phyloP scores from a whole-genome alignment of 2,888 invertebrate genomes.

The Pyrocoelia pectoralis region DNA sequence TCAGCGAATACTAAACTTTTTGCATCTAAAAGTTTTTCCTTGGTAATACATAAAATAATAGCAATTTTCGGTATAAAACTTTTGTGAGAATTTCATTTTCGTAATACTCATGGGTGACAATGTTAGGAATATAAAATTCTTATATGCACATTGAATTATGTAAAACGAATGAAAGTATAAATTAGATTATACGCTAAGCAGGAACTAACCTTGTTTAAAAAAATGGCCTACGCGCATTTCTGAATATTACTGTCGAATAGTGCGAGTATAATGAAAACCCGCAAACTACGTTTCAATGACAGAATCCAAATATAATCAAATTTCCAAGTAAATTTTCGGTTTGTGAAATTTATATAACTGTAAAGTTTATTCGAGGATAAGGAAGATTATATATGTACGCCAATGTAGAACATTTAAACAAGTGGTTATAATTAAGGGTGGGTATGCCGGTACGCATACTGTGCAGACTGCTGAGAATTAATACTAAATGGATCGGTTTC shows the following conservation, averaged over 20 bases:
- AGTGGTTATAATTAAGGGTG: constrained; percentile 34
- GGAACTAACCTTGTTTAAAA: too few relatives aligned
- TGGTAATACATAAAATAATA: constrained; percentile 9
- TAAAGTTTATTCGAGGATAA: constrained; percentile 7
- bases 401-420: constrained; percentile 26
- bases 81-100: constrained; percentile 1
- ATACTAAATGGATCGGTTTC: constrained; percentile 41
- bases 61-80: constrained; percentile 4
- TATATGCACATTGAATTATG: background rate
- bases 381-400: constrained; percentile 17
- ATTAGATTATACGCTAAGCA: too few relatives aligned
- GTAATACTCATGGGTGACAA: background rate
- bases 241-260: too few relatives aligned
- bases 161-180: background rate
- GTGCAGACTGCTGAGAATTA: constrained; percentile 40
- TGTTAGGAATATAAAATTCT: background rate
- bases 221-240: too few relatives aligned
- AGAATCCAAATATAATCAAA: background rate
- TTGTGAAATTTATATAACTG: constrained; percentile 8
- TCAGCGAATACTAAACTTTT: background rate
- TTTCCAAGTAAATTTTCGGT: constrained; percentile 8
- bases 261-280: too few relatives aligned
- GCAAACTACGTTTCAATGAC: too few relatives aligned
- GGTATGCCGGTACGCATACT: constrained; percentile 43
- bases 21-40: background rate